Conservation (phyloP, 1,140 invertebrate genomes). For the Hycleus phaleratus region DNA sequence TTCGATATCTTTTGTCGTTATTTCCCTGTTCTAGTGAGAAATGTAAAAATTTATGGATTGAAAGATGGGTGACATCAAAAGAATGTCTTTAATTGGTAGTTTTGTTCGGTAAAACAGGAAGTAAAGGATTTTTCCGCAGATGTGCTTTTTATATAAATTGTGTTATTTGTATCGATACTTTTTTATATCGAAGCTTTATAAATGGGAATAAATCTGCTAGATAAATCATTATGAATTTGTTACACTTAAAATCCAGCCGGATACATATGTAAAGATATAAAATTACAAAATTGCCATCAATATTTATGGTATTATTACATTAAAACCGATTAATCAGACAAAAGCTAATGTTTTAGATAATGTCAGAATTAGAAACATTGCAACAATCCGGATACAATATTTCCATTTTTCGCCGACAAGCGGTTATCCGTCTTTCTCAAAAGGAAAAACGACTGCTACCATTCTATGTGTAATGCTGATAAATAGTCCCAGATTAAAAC, state of each 20-base stretch:
- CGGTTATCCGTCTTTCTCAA: slow-evolving; percentile 24
- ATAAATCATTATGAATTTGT: slow-evolving; percentile 16
- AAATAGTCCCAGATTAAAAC: slow-evolving; percentile 23
- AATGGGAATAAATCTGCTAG: not conserved
- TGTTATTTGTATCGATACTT: not conserved
- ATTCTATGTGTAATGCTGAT: slow-evolving; percentile 24
- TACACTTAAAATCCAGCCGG: not conserved
- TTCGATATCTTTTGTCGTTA: too few relatives aligned
- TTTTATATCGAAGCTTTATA: not conserved
- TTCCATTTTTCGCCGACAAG: slow-evolving; percentile 26
- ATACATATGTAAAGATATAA: too few relatives aligned
- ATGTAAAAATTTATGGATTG: too few relatives aligned
- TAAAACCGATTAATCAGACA: slow-evolving; percentile 22
- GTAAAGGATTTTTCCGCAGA: too few relatives aligned
- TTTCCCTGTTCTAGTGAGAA: too few relatives aligned
- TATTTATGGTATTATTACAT: slow-evolving; percentile 17
- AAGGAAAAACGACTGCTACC: not conserved
- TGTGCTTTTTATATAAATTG: too few relatives aligned
- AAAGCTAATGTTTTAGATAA: slow-evolving; percentile 19
- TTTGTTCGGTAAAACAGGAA: too few relatives aligned
- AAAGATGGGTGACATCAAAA: too few relatives aligned
- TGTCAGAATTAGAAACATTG: slow-evolving; percentile 22
- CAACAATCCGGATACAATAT: slow-evolving; percentile 27
- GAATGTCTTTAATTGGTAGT: too few relatives aligned
- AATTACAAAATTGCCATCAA: too few relatives aligned